Evolutionary conservation across 2,113 vertebrate genomes (phyloP).

Genomic region (Oncorhynchus gorbuscha): DNA sequence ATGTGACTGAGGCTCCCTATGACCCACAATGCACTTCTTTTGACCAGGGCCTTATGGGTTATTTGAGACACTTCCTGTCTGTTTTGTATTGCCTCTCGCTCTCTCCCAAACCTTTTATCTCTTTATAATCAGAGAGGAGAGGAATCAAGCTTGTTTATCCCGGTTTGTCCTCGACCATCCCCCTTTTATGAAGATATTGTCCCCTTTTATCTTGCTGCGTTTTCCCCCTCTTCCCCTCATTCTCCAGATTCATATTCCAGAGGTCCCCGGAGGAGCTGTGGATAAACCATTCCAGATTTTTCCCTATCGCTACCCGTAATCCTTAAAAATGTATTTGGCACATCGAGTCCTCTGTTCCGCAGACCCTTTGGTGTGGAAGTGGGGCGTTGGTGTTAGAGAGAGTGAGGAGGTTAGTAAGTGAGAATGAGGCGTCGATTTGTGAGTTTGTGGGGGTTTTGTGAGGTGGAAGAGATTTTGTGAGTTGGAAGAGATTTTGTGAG

Average conservation of each 20-base stretch:
- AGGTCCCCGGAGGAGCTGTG: conserved; percentile 34
- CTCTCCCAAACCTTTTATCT: conserved; percentile 3
- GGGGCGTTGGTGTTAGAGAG: background rate
- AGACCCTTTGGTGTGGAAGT: conserved; percentile 15
- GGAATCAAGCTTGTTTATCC: background rate
- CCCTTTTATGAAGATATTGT: background rate
- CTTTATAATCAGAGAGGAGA: background rate
- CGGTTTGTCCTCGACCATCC: background rate
- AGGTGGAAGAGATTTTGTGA: too few relatives aligned
- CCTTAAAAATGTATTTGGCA: conserved; percentile 64
- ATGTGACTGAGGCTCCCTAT: conserved; percentile 6
- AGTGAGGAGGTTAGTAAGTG: background rate
- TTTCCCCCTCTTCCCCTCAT: too few relatives aligned
- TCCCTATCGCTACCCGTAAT: conserved; percentile 52
- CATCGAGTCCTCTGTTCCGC: conserved; percentile 18
- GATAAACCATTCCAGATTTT: conserved; percentile 59
- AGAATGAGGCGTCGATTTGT: too few relatives aligned
- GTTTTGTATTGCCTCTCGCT: background rate
- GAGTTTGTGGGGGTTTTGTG: background rate
- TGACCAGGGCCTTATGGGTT: background rate
- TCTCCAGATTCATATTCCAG: conserved; percentile 40
- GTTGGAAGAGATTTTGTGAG: too few relatives aligned
- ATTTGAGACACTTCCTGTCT: too few relatives aligned
- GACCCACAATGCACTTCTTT: background rate
- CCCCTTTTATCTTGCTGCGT: background rate